Conservation (phyloP, 1,140 invertebrate species). For the Ceratina calcarata region DNA sequence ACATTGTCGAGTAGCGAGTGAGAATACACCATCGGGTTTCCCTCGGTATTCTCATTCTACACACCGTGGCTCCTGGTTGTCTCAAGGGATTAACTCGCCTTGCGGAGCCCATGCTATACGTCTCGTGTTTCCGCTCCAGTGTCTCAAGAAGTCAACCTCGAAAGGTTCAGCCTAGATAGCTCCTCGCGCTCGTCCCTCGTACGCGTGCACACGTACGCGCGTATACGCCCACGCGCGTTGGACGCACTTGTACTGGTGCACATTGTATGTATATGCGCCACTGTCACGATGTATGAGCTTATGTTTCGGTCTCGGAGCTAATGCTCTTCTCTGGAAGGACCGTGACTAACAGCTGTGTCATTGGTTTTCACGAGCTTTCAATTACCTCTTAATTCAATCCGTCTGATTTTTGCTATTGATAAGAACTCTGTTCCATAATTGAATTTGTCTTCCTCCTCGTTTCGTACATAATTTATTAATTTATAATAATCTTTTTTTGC, state of each 20-base stretch:
- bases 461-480: no score
- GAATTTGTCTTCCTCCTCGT: not conserved
- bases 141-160: conserved; percentile 66
- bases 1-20: conserved; percentile 63
- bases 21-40: conserved; percentile 59
- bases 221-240: not conserved
- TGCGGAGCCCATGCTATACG: conserved; percentile 61
- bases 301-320: conserved; percentile 30
- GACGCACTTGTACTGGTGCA: no score
- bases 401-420: conserved; percentile 24
- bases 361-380: conserved; percentile 39
- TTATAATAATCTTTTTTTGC: no score
- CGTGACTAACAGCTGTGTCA: conserved; percentile 43
- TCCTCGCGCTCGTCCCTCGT: conserved; percentile 1
- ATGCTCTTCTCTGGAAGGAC: conserved; percentile 19
- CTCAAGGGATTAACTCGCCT: conserved; percentile 68
- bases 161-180: conserved; percentile 61
- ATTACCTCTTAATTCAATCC: conserved; percentile 38
- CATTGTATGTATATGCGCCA: not conserved
- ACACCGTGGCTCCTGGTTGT: conserved; percentile 60
- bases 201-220: conserved; percentile 26
- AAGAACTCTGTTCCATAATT: not conserved
- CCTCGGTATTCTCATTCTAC: conserved; percentile 58
- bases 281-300: conserved; percentile 25
- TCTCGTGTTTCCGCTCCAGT: conserved; percentile 64